Conservation (phyloP, 2,888 invertebrate species). For the Standfussiana lucernea region DNA sequence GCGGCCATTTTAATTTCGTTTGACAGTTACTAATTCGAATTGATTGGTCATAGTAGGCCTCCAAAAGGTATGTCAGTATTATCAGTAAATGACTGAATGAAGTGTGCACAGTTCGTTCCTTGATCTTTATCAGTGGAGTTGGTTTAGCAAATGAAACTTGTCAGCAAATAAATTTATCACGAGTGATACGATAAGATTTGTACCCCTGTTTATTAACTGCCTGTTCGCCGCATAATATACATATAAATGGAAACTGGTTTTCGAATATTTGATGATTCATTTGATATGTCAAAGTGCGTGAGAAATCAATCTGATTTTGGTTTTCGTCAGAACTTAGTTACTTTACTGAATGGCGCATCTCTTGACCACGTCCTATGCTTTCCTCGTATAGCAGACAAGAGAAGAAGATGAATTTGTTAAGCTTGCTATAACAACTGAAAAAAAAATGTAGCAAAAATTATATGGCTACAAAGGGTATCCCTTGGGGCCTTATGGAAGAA, state of each 20-base stretch:
- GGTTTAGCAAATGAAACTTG: slow-evolving; percentile 77
- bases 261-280: slow-evolving; percentile 74
- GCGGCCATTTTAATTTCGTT: slow-evolving; percentile 32
- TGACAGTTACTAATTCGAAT: slow-evolving; percentile 41
- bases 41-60: slow-evolving; percentile 39
- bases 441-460: no score
- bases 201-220: slow-evolving; percentile 69
- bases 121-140: slow-evolving; percentile 75
- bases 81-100: slow-evolving; percentile 62
- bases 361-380: background rate
- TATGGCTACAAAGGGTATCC: no score
- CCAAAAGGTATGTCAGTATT: slow-evolving; percentile 59
- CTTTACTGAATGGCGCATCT: background rate
- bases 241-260: slow-evolving; percentile 71
- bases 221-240: slow-evolving; percentile 70
- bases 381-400: background rate
- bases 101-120: slow-evolving; percentile 69
- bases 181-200: slow-evolving; percentile 76
- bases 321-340: background rate
- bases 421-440: no score
- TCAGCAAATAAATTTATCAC: slow-evolving; percentile 79
- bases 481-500: no score
- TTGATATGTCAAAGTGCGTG: slow-evolving; percentile 68
- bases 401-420: background rate
- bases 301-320: slow-evolving; percentile 40